phyloP scores from a whole-genome alignment of 1,140 invertebrate genomes.

The Hylaeus volcanicus region DNA sequence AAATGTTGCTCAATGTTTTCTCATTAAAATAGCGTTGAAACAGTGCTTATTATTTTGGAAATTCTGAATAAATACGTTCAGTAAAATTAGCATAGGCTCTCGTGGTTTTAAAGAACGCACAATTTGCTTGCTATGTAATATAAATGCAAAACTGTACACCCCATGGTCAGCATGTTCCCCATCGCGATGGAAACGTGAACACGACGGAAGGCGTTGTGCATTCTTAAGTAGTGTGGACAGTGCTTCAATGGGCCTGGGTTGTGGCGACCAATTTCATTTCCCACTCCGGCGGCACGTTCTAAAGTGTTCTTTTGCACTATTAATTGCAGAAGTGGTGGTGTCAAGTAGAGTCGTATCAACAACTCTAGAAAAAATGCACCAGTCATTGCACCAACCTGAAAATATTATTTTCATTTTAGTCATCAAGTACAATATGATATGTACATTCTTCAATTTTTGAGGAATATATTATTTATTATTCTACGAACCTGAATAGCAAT shows the following conservation, averaged over 20 bases:
- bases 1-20: background rate
- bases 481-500: conserved; percentile 78
- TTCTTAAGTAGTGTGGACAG: conserved; percentile 86
- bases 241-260: conserved; percentile 84
- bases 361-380: conserved; percentile 87
- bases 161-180: conserved; percentile 87
- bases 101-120: conserved; percentile 70
- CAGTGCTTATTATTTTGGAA: background rate
- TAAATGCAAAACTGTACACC: conserved; percentile 86
- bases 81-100: background rate
- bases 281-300: conserved; percentile 86
- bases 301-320: conserved; percentile 86
- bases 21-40: background rate
- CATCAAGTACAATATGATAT: conserved; percentile 58
- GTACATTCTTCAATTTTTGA: background rate
- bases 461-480: background rate
- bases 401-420: background rate
- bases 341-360: conserved; percentile 85
- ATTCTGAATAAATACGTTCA: background rate
- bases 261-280: conserved; percentile 86
- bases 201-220: conserved; percentile 85
- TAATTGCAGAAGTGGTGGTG: conserved; percentile 84
- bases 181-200: conserved; percentile 86
- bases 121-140: conserved; percentile 85
- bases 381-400: conserved; percentile 83